Conservation (phyloP, 2,888 invertebrate genomes). For the Tetanocera ferruginea region DNA sequence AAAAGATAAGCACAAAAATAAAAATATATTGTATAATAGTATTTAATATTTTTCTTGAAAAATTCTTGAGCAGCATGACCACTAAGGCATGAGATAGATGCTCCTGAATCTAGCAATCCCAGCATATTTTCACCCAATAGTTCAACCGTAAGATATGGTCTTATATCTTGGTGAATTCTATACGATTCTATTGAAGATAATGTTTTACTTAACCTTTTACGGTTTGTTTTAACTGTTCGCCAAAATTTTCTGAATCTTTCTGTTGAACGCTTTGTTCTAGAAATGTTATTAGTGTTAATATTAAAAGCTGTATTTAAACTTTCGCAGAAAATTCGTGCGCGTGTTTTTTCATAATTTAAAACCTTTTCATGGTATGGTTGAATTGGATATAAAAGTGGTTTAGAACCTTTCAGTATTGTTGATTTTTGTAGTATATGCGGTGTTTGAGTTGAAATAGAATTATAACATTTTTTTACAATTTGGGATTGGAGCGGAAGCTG, state of each 20-base stretch:
- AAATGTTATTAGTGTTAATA: neutral
- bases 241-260: slow-evolving; percentile 28
- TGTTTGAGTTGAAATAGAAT: neutral
- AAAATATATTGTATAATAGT: too few species aligned
- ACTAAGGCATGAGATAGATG: slow-evolving; percentile 37
- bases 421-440: too few species aligned
- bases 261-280: neutral
- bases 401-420: neutral
- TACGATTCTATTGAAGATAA: neutral
- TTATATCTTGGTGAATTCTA: slow-evolving; percentile 19
- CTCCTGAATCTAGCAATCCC: slow-evolving; percentile 39
- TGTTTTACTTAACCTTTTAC: slow-evolving; percentile 5
- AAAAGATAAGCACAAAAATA: too few species aligned
- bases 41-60: slow-evolving; percentile 17
- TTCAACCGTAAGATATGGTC: slow-evolving; percentile 39
- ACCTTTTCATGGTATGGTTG: slow-evolving; percentile 34
- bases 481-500: slow-evolving; percentile 10
- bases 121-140: slow-evolving; percentile 28
- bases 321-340: slow-evolving; percentile 28
- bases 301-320: too few species aligned
- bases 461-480: neutral
- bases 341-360: slow-evolving; percentile 17
- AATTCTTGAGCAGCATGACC: slow-evolving; percentile 28
- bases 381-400: slow-evolving; percentile 50
- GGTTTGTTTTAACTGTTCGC: slow-evolving; percentile 17